Evolutionary conservation across 2,888 invertebrate species (phyloP), one percentile per base, ranked within the genome.

Genomic region (Temnothorax unifasciatus): DNA sequence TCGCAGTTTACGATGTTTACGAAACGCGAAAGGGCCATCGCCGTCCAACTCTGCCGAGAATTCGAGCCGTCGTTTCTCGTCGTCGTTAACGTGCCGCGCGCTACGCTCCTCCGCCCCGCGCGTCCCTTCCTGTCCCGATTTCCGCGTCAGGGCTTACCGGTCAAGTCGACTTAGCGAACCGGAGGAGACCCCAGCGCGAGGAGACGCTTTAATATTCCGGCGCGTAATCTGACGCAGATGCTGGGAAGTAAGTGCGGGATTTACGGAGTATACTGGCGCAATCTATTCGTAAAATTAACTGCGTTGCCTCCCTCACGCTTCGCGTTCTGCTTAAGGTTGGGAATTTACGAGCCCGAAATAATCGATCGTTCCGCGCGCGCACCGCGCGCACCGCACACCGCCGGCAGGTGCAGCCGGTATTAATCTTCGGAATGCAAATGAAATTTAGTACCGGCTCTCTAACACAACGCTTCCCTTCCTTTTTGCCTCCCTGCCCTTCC

Each of bases 221-320:
- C 71, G 71, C 44, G 73, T 81, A 81, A 81, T 81, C 79, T 81
- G 73, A 81, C 79, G 79, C 79, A 59, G 73, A 71, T 71, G 79
- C 59, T 54, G 59, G 79, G 74, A 71, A 81, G 79, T 81, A 81
- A 81, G 79, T 71, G 79, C 73, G 79, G 73, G 79, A 81, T 81
- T 81, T 81, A 81, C 73, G 47, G 79, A 81, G 73, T 81, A 44
- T 59, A 73, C 47, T n/a, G 73, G 59, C 47, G 79, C 79, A 71
- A 81, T 81, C 79, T 81, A 81, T 81, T 81, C 74, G 79, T 61
- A 81, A 81, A 81, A 81, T 81, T 81, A 81, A 81, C 79, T 81
- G 59, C 79, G 73, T 38, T 57, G 38, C 79, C 79, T 57, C 73
- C 57, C 79, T 47, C 59, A 29, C 69, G 64, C 76, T 13, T 13